Evolutionary conservation across 2,888 invertebrate genomes (phyloP), one percentile per base, ranked within the genome.

Genomic region (Chalcis sispes): DNA sequence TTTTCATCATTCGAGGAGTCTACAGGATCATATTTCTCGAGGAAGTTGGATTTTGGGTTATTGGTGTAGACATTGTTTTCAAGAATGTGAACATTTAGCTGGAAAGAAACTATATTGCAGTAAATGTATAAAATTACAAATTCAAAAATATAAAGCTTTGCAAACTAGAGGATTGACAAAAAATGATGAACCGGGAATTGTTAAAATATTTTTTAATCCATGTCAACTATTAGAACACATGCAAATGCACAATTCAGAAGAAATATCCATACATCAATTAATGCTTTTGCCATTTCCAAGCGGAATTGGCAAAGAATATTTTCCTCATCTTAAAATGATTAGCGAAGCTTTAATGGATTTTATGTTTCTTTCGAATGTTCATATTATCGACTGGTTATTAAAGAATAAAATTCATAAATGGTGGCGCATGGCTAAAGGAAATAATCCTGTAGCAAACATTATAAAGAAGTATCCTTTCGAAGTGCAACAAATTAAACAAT

Each of bases 21-120:
- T 84, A 40, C 83, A 87, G 15, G 85, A 86, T 8, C 88, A 88
- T 54, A 79, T 74, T 4, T 70, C 80, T 2, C 82, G 88, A 8
- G 85, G 82, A n/a, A 85, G 86, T 76, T 88, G 87, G 86, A 83
- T 88, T 36, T 75, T 88, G 48, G 88, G 88, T 15, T 85, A 84
- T 66, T 88, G 87, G 87, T 88, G 88, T 77, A 81, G 80, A 8
- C 40, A 70, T 5, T 88, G 88, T 77, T 87, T 84, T 50, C 15
- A 71, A 20, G 67, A 74, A 36, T 88, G 88, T 71, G 79, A 66
- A 1, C 87, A 88, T 69, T 66, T 70, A 8, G 18, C 71, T 0
- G 67, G 66, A 5, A 65, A 75, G n/a, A 46, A 61, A 10, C 4
- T 69, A 5, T 46, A 72, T 1, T 86, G 86, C 66, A 29, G 67